phyloP scores from a whole-genome alignment of 1,140 invertebrate genomes.

The Drosophila bipectinata region DNA sequence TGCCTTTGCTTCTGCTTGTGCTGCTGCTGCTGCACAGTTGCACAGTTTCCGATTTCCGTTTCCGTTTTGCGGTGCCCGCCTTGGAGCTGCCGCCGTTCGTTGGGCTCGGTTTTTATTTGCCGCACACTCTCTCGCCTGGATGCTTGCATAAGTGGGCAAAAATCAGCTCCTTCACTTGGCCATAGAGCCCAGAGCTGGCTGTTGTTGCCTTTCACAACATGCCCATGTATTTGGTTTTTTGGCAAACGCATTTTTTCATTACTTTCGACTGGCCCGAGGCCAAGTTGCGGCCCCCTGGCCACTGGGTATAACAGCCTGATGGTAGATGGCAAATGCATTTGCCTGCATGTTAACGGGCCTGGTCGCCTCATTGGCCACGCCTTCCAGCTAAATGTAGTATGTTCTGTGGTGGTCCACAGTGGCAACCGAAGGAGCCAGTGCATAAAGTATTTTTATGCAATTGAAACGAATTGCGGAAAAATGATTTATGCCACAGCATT shows the following conservation, averaged over 20 bases:
- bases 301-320: conserved; percentile 45
- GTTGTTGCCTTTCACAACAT: conserved; percentile 11
- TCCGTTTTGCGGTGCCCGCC: conserved; percentile 75
- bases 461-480: conserved; percentile 73
- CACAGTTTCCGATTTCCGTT: conserved; percentile 80
- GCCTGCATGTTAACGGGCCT: conserved; percentile 55
- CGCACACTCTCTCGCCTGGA: conserved; percentile 58
- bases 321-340: conserved; percentile 74
- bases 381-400: conserved; percentile 41
- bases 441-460: conserved; percentile 76
- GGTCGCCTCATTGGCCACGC: conserved; percentile 58
- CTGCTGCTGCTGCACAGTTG: conserved; percentile 65
- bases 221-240: conserved; percentile 61
- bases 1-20: conserved; percentile 14
- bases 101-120: conserved; percentile 69
- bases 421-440: conserved; percentile 19
- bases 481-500: conserved; percentile 77
- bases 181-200: conserved; percentile 38
- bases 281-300: conserved; percentile 44
- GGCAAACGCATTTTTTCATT: conserved; percentile 81
- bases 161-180: conserved; percentile 67
- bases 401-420: background rate
- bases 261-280: conserved; percentile 72
- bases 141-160: conserved; percentile 78
- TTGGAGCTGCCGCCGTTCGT: conserved; percentile 55